phyloP scores from a whole-genome alignment of 1,140 invertebrate genomes.

The Melipona quadrifasciata region DNA sequence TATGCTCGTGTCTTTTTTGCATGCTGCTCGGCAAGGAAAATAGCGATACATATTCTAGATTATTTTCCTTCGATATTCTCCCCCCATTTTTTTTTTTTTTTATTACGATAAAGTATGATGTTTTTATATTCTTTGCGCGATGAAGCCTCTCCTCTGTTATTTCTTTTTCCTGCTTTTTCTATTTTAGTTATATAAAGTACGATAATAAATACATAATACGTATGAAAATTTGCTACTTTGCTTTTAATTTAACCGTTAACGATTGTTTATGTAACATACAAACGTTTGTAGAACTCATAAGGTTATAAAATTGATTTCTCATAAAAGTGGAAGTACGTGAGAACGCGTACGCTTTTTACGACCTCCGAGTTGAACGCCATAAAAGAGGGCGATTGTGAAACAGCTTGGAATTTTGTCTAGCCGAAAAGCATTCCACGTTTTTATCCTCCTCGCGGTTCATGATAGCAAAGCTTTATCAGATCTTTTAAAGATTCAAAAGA shows the following conservation, averaged over 20 bases:
- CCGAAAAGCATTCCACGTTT: not conserved
- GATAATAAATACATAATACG: too few relatives aligned
- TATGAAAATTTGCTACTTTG: too few relatives aligned
- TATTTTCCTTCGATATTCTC: not conserved
- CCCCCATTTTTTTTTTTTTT: not conserved
- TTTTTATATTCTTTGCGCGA: not conserved
- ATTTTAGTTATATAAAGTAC: too few relatives aligned
- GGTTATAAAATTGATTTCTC: constrained; percentile 5
- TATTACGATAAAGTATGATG: not conserved
- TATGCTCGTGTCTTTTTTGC: not conserved
- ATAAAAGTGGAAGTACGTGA: not conserved
- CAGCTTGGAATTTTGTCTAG: not conserved
- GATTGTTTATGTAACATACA: too few relatives aligned
- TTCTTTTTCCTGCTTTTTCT: not conserved
- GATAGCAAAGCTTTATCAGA: not conserved
- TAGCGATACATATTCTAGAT: not conserved
- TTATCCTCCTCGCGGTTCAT: not conserved
- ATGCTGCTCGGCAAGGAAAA: not conserved
- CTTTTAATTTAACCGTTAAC: too few relatives aligned
- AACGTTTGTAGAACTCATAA: too few relatives aligned
- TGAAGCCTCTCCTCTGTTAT: not conserved
- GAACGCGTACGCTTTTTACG: not conserved
- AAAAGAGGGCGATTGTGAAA: not conserved
- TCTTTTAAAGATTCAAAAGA: not conserved
- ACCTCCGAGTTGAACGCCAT: not conserved